phyloP scores from a whole-genome alignment of 2,113 vertebrate species.

The Xyliphius kryptos region DNA sequence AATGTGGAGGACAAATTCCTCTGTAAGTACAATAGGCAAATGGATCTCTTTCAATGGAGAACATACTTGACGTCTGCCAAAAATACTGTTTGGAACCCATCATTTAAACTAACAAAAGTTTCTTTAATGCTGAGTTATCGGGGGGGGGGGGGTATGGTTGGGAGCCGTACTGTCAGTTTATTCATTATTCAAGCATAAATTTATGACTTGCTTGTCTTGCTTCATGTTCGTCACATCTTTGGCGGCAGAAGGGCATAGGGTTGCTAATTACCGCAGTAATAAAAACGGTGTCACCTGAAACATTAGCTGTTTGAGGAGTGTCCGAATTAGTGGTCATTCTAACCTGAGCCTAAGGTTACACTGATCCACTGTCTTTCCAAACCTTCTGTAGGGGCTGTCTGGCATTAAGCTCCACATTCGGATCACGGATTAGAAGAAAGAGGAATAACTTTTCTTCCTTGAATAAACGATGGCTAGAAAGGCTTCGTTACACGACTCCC shows the following conservation, averaged over 20 bases:
- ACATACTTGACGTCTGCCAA: too few species aligned
- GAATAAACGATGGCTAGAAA: slow-evolving; percentile 56
- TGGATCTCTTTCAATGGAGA: too few species aligned
- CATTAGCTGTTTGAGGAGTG: slow-evolving; percentile 56
- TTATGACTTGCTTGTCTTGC: too few species aligned
- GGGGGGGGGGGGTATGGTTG: too few species aligned
- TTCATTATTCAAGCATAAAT: too few species aligned
- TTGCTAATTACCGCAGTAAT: slow-evolving; percentile 59
- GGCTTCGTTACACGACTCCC: slow-evolving; percentile 62
- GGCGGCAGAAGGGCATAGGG: neutral
- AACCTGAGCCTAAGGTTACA: slow-evolving; percentile 72
- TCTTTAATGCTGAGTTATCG: too few species aligned
- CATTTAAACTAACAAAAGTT: too few species aligned
- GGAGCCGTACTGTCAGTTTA: too few species aligned
- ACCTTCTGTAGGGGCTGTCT: slow-evolving; percentile 39
- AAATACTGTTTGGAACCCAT: too few species aligned
- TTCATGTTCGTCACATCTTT: slow-evolving; percentile 4
- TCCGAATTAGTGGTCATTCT: slow-evolving; percentile 76
- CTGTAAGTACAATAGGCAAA: too few species aligned
- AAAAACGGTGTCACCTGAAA: slow-evolving; percentile 61
- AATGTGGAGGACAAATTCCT: too few species aligned
- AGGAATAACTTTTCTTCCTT: slow-evolving; percentile 14
- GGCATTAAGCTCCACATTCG: neutral
- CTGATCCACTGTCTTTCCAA: slow-evolving; percentile 45
- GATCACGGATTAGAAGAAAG: neutral